Percentiles rank a stretch among this genome's conserved stretches.
Conservation (phyloP, 2,797 vertebrate species). For the Etheostoma nigrum region DNA sequence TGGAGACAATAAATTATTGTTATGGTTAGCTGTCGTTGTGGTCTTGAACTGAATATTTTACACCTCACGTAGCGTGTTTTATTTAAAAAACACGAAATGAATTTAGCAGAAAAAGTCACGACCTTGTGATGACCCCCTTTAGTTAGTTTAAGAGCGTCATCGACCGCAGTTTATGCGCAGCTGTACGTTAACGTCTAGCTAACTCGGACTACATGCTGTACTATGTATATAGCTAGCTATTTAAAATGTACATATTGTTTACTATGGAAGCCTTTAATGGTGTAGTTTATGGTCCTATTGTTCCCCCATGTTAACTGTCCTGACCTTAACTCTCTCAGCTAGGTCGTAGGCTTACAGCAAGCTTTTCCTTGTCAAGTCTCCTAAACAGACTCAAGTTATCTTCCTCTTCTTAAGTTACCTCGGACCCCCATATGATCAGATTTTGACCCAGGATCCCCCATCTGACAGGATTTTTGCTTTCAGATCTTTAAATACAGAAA, state of each 20-base stretch:
- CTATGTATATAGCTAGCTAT: no score
- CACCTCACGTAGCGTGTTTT: not conserved
- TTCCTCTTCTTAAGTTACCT: no score
- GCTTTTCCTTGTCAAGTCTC: no score
- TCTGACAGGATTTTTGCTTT: no score
- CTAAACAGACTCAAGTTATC: no score
- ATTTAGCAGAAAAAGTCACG: slow-evolving; percentile 39
- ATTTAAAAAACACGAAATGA: slow-evolving; percentile 4
- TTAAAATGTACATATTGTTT: not conserved
- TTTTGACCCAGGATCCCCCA: no score
- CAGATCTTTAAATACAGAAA: no score
- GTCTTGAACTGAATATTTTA: no score
- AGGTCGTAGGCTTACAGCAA: no score
- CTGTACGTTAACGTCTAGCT: not conserved
- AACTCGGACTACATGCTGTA: accelerated
- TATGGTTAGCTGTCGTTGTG: accelerated
- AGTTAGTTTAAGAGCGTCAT: slow-evolving; percentile 48
- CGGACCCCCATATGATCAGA: no score
- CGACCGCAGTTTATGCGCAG: slow-evolving; percentile 51
- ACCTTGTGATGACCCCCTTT: slow-evolving; percentile 81
- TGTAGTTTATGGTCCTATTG: not conserved
- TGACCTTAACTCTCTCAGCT: not conserved
- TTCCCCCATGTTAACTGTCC: not conserved
- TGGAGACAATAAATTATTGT: slow-evolving; percentile 71
- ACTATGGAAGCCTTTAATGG: accelerated